Evolutionary conservation across 2,888 invertebrate genomes (phyloP), one percentile per base, ranked within the genome.

Genomic region (Orthosia gothica): DNA sequence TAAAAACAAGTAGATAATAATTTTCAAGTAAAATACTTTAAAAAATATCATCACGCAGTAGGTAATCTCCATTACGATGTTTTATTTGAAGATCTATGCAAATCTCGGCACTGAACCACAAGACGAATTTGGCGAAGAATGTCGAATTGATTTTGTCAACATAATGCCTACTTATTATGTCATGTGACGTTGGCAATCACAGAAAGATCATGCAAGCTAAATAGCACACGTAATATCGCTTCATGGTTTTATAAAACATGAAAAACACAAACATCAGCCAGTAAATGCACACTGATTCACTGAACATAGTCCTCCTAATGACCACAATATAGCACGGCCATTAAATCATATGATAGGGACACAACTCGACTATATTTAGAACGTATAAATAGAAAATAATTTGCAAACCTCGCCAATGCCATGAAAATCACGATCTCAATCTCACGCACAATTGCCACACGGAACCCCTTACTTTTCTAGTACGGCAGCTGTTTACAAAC

Each of bases 381-480:
- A 64, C 45, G 58, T 32, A 71, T 45, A 61, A 71, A 71, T 71
- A 68, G 64, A 68, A 70, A 72, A 73, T 59, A 64, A 73, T 81
- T 82, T 64, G 32, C 63, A 69, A 70, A 83, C n/a, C 32, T 45
- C 63, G 57, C 66, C 81, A 82, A 74, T 78, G 79, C 59, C 70
- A 59, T 69, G 32, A 57, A 78, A 79, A 79, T 70, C 74, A 74
- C 83, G 79, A 83, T 72, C 16, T 64, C 12, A 62, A 70, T 74
- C 83, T 81, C 79, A 81, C 83, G 74, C 74, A 65, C 32, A 79
- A 70, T 79, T 74, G 61, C 70, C 52, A 68, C 83, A 73, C 67
- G 52, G 47, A 62, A 72, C 23, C 65, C 55, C 40, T 82, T 61
- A 59, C 55, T 47, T 70, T 65, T 61, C 16, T 68, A 50, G 45